Percentiles rank a stretch among this genome's conserved stretches.
phyloP scores from a whole-genome alignment of 2,888 invertebrate genomes.

The Philereme vetulata region DNA sequence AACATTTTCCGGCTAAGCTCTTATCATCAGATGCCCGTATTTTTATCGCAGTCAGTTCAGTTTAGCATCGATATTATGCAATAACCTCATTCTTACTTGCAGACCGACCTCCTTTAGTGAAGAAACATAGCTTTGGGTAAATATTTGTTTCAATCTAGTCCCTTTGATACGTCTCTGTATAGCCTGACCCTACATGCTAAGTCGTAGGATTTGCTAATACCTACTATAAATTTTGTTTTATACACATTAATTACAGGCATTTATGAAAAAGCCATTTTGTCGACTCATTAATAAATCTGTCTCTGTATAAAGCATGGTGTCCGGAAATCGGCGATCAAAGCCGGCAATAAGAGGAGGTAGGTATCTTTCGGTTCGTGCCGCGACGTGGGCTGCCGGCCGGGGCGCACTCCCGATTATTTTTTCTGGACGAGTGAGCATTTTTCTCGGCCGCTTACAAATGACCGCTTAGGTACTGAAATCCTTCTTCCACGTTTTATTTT shows the following conservation, averaged over 20 bases:
- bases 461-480: conserved; percentile 76
- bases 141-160: not conserved
- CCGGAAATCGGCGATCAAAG: conserved; percentile 40
- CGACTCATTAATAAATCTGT: conserved; percentile 34
- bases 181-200: not conserved
- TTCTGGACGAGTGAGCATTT: conserved; percentile 75
- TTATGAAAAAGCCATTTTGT: conserved; percentile 23
- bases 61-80: conserved; percentile 29
- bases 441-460: conserved; percentile 78
- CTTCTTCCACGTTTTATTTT: conserved; percentile 72
- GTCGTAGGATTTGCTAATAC: not conserved
- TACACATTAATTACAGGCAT: conserved; percentile 20
- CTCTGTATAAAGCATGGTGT: conserved; percentile 36
- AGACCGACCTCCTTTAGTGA: conserved; percentile 4
- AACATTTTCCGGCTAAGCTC: conserved; percentile 33
- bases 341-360: conserved; percentile 33
- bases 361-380: conserved; percentile 26
- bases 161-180: not conserved
- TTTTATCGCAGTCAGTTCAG: conserved; percentile 26
- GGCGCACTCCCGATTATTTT: conserved; percentile 67
- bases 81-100: conserved; percentile 10
- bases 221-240: not conserved
- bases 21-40: conserved; percentile 29
- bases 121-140: not conserved
- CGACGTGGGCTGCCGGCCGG: conserved; percentile 42